Conservation (phyloP, 1,140 invertebrate genomes). For the Macrotrachela quadricornifera region DNA sequence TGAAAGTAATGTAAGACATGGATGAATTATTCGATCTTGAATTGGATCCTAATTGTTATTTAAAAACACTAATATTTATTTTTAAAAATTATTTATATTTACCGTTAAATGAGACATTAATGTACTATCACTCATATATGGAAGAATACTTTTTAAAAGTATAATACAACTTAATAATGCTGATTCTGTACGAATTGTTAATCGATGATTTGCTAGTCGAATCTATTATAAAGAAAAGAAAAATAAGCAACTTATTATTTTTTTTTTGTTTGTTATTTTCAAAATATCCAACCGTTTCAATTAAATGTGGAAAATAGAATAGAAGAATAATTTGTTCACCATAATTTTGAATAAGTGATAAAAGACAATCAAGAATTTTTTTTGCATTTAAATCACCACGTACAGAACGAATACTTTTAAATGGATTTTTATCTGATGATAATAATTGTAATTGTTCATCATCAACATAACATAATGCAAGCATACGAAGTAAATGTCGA, state of each 20-base stretch:
- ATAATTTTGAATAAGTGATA: conserved; percentile 61
- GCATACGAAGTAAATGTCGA: conserved; percentile 69
- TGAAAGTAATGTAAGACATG: background rate
- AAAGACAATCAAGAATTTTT: conserved; percentile 65
- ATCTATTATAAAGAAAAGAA: conserved; percentile 15
- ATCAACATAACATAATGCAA: conserved; percentile 73
- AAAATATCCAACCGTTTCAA: conserved; percentile 38
- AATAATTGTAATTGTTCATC: conserved; percentile 45
- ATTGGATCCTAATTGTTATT: too few relatives aligned
- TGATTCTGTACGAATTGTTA: conserved; percentile 61
- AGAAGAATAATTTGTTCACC: conserved; percentile 75
- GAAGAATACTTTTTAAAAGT: conserved; percentile 45
- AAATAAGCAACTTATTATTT: too few relatives aligned
- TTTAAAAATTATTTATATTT: background rate
- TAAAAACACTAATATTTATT: too few relatives aligned
- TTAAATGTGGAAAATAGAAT: conserved; percentile 78
- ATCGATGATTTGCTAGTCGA: conserved; percentile 29
- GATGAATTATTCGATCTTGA: background rate
- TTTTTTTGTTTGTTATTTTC: background rate
- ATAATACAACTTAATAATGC: conserved; percentile 62
- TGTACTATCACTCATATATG: conserved; percentile 56
- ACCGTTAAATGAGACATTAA: conserved; percentile 57
- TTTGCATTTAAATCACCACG: conserved; percentile 56
- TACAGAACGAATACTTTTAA: conserved; percentile 13
- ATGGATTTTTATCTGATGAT: conserved; percentile 5